A percentile compares a stretch with the other conserved stretches of the same genome.
These are phyloP conservation scores for Desoria tigrina DNA, from an alignment of 2,888 invertebrate genomes.

Conservation along the genomic window DNA sequence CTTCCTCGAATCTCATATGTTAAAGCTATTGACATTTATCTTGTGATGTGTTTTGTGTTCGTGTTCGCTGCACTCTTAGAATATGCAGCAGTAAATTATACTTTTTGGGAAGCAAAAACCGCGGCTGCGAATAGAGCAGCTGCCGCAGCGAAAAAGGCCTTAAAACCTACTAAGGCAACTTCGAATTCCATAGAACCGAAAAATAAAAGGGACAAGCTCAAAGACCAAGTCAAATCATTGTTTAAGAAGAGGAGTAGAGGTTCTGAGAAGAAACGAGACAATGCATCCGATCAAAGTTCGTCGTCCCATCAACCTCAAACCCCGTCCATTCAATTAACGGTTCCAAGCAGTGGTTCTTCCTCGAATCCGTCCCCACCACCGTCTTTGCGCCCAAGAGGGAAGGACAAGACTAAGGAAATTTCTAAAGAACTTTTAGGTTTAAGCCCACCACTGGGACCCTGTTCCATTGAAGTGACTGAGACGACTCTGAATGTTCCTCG, in stretches of 20 bases:
- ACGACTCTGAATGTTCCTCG: slow-evolving; percentile 32
- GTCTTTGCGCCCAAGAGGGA: neutral
- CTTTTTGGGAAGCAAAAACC: slow-evolving; percentile 62
- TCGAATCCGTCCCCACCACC: neutral
- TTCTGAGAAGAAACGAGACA: neutral
- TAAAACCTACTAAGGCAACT: neutral
- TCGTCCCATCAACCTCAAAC: slow-evolving; percentile 16
- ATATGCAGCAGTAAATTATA: slow-evolving; percentile 65
- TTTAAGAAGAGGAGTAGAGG: neutral
- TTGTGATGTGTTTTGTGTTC: slow-evolving; percentile 64
- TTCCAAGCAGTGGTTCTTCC: too few relatives aligned
- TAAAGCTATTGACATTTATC: slow-evolving; percentile 64
- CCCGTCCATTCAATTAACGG: neutral
- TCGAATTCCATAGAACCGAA: slow-evolving; percentile 10
- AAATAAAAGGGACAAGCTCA: neutral
- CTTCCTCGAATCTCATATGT: slow-evolving; percentile 64
- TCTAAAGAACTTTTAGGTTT: slow-evolving; percentile 26
- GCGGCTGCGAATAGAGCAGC: slow-evolving; percentile 56
- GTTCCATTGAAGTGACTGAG: slow-evolving; percentile 40
- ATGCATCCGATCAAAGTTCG: slow-evolving; percentile 1
- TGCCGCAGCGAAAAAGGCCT: slow-evolving; percentile 24
- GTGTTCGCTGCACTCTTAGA: slow-evolving; percentile 64
- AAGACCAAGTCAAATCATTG: neutral
- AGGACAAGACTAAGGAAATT: slow-evolving; percentile 12
- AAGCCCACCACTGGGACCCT: slow-evolving; percentile 24